Base-by-base conservation (phyloP, 2,113 vertebrate species). In the Alosa alosa region DNA sequence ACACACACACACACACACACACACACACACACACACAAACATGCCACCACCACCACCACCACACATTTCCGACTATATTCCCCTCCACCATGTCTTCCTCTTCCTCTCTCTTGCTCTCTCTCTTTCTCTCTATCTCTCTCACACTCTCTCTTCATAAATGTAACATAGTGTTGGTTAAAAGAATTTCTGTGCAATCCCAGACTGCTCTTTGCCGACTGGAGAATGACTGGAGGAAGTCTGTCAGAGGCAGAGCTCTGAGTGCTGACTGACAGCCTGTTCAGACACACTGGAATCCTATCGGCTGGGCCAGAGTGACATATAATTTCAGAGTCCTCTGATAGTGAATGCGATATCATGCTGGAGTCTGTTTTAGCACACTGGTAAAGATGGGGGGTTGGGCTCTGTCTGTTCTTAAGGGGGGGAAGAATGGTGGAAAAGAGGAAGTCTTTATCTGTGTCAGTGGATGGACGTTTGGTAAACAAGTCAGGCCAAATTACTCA, bases 271-370 rank as follows among this genome's bases (percentile, higher is more conserved):
- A 93, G 88, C 83, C 82, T 85, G 85, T 86, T 87, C 72, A 84
- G 81, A 83, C 41, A 25, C 89, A 83, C 82, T 87, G 88, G 88
- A 91, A 90, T 89, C 88, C 85, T 90, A 91, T 91, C 90, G 39
- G 64, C 81, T 85, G 89, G 89, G 90, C 91, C 88, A 89, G 92
- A 94, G 88, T 94, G 94, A 95, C 94, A 94, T 86, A 92, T 94
- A 88, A 94, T 95, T 95, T 95, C 91, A 88, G 13, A 91, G 87
- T 90, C 82, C 83, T 92, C 49, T 84, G 94, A 95, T 95, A 91
- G 91, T 82, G 86, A 92, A 88, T 88, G 91, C 91, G 93, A 93
- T 95, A 94, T 93, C 86, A 93, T 87, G 85, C 86, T 88, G 88
- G 88, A 93, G 88, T 86, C 89, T 84, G 90, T 90, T 90, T 90